Base-by-base conservation (phyloP, 2,113 vertebrate species). In the Haplotaxodon microlepis region DNA sequence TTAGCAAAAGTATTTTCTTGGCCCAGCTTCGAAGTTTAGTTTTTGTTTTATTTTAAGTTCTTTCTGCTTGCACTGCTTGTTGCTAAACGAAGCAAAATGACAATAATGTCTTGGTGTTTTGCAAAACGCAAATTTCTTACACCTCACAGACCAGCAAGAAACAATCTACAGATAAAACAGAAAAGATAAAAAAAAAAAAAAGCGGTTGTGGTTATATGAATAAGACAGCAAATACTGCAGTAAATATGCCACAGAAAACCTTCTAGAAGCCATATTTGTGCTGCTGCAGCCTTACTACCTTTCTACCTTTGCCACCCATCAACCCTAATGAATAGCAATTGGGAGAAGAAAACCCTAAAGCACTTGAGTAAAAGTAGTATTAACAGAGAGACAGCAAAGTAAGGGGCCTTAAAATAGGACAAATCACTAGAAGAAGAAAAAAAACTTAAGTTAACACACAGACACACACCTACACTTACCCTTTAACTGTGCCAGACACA, bases 371-470 rank as follows among this genome's bases (percentile, higher is more conserved):
- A 89, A 93, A 91, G 85, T 86, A 87, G 79, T 83, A 90, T 92
- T 92, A 92, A 90, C 88, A 85, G 71, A 81, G 83, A 45, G 90
- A 93, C 89, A 90, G 89, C 66, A 86, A 88, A 90, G 90, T 91
- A 91, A 87, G 84, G 69, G 88, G 81, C 36, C 85, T 85, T 88
- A 94, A 94, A 94, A 93, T 45, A 95, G 94, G 90, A 94, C 93
- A 91, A 95, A 95, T 86, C 90, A 76, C 78, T 31, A 21, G 76
- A 80, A 21, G 76, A 82, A 85, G 10, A 66, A 90, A 87, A 87
- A 12, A 90, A 90, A 86, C 24, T 36, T 17, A 80, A 89, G 66
- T 84, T 27, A 84, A 59, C 79, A 63, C 88, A 92, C 87, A 88
- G 83, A 66, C 71, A 69, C 89, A 42, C 53, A 40, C 88, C 84